Conservation (phyloP, 53 echinoderm and acorn worm genomes). For the Paracentrotus lividus region DNA sequence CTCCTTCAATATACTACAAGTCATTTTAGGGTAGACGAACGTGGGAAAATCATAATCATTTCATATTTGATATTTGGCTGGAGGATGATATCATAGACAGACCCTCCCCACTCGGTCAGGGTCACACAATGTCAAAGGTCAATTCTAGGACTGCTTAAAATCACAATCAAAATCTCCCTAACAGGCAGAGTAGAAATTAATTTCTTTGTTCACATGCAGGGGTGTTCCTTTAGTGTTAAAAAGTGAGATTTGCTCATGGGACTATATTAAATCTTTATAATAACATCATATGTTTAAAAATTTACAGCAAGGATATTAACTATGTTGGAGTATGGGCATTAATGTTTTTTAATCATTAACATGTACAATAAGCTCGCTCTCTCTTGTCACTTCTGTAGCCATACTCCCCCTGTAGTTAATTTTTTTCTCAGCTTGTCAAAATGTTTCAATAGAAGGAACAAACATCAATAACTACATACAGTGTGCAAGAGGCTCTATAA, state of each 20-base stretch:
- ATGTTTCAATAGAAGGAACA: too few species aligned
- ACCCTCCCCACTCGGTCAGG: constrained; percentile 26
- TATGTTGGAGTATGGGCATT: too few species aligned
- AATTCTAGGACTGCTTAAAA: neutral
- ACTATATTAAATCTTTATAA: too few species aligned
- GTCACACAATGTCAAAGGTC: constrained; percentile 8
- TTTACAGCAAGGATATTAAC: too few species aligned
- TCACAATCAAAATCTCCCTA: neutral
- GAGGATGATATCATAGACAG: constrained; percentile 18
- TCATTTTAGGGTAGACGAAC: neutral
- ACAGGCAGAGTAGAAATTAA: neutral
- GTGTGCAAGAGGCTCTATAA: too few species aligned
- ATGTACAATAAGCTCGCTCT: too few species aligned
- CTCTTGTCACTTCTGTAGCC: too few species aligned
- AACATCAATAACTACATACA: too few species aligned
- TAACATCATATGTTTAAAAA: too few species aligned
- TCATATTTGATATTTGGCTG: neutral
- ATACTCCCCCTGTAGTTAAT: too few species aligned
- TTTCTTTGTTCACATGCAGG: neutral
- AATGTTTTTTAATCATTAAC: too few species aligned
- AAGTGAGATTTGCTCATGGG: neutral
- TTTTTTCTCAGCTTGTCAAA: too few species aligned
- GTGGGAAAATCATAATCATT: constrained; percentile 37
- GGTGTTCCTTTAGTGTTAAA: neutral
- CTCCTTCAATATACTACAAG: neutral